Evolutionary conservation across 2,797 vertebrate species (phyloP).

Genomic region (Spea hammondii): DNA sequence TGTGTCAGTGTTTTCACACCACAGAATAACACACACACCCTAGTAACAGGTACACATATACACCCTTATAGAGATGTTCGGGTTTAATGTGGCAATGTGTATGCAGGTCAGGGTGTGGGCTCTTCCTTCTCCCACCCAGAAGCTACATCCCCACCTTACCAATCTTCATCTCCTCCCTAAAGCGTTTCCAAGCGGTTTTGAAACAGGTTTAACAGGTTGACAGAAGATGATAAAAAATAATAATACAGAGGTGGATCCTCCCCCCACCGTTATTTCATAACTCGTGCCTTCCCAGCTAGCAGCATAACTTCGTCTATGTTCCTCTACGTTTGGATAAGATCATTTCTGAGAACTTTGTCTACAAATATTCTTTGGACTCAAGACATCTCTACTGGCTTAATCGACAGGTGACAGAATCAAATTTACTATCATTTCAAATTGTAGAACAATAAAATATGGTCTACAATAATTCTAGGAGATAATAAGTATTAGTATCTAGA

Average conservation of each 20-base stretch:
- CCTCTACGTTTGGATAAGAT: not conserved
- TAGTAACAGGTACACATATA: slow-evolving; percentile 47
- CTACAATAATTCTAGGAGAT: not conserved
- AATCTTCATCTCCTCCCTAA: slow-evolving; percentile 50
- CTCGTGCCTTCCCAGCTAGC: slow-evolving; percentile 32
- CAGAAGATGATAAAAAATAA: slow-evolving; percentile 47
- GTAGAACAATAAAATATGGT: not conserved
- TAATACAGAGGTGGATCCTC: slow-evolving; percentile 34
- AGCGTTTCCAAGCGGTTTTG: slow-evolving; percentile 44
- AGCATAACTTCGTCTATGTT: slow-evolving; percentile 12
- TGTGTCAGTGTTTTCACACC: slow-evolving; percentile 50
- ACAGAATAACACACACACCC: slow-evolving; percentile 45
- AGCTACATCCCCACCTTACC: slow-evolving; percentile 49
- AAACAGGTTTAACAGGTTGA: slow-evolving; percentile 42
- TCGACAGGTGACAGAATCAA: not conserved
- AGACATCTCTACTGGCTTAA: not conserved
- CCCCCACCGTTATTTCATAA: slow-evolving; percentile 37
- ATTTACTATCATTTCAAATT: not conserved
- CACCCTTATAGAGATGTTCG: slow-evolving; percentile 23
- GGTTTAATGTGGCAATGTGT: slow-evolving; percentile 39
- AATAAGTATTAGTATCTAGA: too few species aligned
- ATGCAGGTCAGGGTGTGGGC: slow-evolving; percentile 49
- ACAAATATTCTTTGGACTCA: not conserved
- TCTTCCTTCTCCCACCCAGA: slow-evolving; percentile 49
- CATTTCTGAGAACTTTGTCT: not conserved